Evolutionary conservation across 2,113 vertebrate genomes (phyloP).

Genomic region (Tetraodon nigroviridis): DNA sequence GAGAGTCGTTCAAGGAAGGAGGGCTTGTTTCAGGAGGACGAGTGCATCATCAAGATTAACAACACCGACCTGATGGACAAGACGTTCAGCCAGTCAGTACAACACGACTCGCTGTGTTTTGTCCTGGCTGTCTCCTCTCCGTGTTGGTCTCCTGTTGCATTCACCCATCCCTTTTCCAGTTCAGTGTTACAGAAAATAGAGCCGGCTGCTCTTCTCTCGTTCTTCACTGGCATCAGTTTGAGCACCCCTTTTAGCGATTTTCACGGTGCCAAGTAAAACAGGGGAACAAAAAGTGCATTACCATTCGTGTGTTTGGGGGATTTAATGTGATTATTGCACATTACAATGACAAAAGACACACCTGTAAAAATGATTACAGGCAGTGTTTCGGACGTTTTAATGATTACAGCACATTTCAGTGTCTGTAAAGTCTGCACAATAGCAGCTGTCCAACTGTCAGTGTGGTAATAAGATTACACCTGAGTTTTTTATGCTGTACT

Average conservation of each 20-base stretch:
- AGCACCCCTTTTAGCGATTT: not conserved
- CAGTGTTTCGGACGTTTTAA: slow-evolving; percentile 34
- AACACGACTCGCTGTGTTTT: not conserved
- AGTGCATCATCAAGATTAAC: slow-evolving; percentile 94
- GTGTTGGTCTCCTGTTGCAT: not conserved
- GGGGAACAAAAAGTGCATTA: slow-evolving; percentile 13
- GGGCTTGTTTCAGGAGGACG: slow-evolving; percentile 86
- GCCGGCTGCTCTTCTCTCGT: not conserved
- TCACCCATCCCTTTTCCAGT: slow-evolving; percentile 1
- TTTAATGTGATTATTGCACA: slow-evolving; percentile 29
- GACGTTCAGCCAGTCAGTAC: slow-evolving; percentile 90
- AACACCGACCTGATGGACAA: slow-evolving; percentile 85
- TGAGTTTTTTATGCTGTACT: slow-evolving; percentile 39
- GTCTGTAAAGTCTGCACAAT: slow-evolving; percentile 27
- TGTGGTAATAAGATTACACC: slow-evolving; percentile 49
- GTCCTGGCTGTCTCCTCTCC: not conserved
- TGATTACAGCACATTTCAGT: slow-evolving; percentile 36
- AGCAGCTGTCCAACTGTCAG: slow-evolving; percentile 32
- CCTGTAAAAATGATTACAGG: slow-evolving; percentile 26
- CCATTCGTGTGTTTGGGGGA: slow-evolving; percentile 9
- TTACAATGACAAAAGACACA: slow-evolving; percentile 41
- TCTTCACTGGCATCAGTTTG: slow-evolving; percentile 6
- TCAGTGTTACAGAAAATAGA: slow-evolving; percentile 27
- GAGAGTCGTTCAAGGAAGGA: slow-evolving; percentile 88
- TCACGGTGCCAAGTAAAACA: not conserved